Conservation (phyloP, 2,113 vertebrate genomes). For the Scomber japonicus region DNA sequence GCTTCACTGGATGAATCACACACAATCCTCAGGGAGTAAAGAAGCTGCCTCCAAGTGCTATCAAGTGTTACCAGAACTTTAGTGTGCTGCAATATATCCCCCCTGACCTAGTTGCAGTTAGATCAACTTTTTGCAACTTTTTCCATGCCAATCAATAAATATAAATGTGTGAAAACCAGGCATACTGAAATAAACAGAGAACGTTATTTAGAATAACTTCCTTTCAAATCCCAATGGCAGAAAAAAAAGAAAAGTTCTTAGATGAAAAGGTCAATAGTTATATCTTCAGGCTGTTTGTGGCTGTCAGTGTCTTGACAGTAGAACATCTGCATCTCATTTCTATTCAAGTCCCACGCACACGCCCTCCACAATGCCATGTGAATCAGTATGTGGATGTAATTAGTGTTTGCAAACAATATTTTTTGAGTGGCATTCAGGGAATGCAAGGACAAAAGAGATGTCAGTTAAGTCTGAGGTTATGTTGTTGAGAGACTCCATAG, state of each 20-base stretch:
- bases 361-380: background rate
- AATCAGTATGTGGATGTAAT: background rate
- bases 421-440: conserved; percentile 17
- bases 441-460: conserved; percentile 1
- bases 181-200: conserved; percentile 14
- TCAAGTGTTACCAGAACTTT: background rate
- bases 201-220: background rate
- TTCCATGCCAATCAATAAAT: conserved; percentile 21
- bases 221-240: conserved; percentile 2
- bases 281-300: conserved; percentile 32
- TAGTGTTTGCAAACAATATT: conserved; percentile 42
- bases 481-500: background rate
- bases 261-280: conserved; percentile 24
- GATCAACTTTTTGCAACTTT: background rate
- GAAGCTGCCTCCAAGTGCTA: background rate
- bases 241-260: conserved; percentile 16
- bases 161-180: background rate
- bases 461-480: conserved; percentile 8
- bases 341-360: conserved; percentile 8
- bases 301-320: conserved; percentile 20
- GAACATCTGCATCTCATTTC: conserved; percentile 5
- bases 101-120: background rate
- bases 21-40: background rate
- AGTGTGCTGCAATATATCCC: background rate
- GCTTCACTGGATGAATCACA: background rate